Evolutionary conservation across 2,888 invertebrate species (phyloP).

Genomic region (Bombylius discolor): DNA sequence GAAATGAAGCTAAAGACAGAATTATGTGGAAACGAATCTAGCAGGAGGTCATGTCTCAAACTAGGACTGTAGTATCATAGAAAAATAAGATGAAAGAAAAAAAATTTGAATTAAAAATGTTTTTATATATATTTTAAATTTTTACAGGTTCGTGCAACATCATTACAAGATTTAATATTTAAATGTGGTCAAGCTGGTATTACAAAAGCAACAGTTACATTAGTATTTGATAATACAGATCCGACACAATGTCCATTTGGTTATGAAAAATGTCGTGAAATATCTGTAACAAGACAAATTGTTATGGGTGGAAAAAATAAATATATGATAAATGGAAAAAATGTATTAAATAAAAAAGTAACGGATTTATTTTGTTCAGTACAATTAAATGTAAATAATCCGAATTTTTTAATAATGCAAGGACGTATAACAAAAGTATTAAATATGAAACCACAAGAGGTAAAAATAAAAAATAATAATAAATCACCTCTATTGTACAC

Average conservation of each 20-base stretch:
- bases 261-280: constrained; percentile 81
- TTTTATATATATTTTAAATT: neutral
- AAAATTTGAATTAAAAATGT: no score
- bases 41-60: no score
- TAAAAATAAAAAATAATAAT: constrained; percentile 30
- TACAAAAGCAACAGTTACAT: constrained; percentile 88
- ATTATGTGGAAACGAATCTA: no score
- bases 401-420: constrained; percentile 99
- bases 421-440: constrained; percentile 96
- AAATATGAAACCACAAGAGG: constrained; percentile 97
- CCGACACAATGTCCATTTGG: constrained; percentile 72
- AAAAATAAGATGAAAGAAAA: no score
- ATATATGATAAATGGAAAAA: constrained; percentile 85
- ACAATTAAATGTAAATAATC: constrained; percentile 97
- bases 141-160: constrained; percentile 72
- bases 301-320: constrained; percentile 77
- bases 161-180: constrained; percentile 90
- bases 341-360: constrained; percentile 79
- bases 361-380: constrained; percentile 93
- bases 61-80: no score
- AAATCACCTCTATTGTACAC: neutral
- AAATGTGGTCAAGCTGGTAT: constrained; percentile 95
- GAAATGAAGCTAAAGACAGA: no score
- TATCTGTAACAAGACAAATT: constrained; percentile 83
- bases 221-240: constrained; percentile 88